These are phyloP conservation scores for Lacanobia wlatinum DNA, from an alignment of 2,888 invertebrate species.

Conservation along the genomic window DNA sequence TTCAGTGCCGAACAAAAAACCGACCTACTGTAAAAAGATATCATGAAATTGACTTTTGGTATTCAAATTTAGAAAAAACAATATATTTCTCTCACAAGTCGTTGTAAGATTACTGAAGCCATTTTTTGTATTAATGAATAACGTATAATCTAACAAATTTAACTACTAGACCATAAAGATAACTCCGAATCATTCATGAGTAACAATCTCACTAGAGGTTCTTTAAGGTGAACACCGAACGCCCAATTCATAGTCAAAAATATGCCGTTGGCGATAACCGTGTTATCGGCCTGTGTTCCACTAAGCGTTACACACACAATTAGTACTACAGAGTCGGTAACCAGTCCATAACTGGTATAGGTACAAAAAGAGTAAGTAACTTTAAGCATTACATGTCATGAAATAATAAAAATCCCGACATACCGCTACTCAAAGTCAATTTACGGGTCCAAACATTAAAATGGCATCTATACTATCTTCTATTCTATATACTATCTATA, in stretches of 20 bases:
- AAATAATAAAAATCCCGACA: too few relatives aligned
- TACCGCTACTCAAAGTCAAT: too few relatives aligned
- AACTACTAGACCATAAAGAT: background rate
- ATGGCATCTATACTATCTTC: too few relatives aligned
- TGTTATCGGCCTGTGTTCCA: conserved; percentile 30
- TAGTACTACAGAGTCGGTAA: background rate
- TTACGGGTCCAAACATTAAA: background rate
- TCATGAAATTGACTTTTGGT: background rate
- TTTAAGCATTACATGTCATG: too few relatives aligned
- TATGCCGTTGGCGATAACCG: conserved; percentile 27
- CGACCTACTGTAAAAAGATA: conserved; percentile 1
- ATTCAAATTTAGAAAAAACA: background rate
- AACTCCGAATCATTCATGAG: background rate
- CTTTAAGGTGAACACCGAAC: conserved; percentile 36
- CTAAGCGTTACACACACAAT: background rate
- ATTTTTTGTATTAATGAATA: background rate
- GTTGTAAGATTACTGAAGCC: background rate
- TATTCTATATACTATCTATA: too few relatives aligned
- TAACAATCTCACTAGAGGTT: conserved; percentile 34
- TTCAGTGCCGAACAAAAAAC: background rate
- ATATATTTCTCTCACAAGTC: background rate
- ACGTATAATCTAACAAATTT: background rate
- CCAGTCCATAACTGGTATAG: too few relatives aligned
- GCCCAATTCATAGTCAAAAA: conserved; percentile 11
- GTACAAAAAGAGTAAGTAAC: background rate